Evolutionary conservation across 2,888 invertebrate genomes (phyloP), one percentile per base, ranked within the genome.

Genomic region (Morpho achilles): DNA sequence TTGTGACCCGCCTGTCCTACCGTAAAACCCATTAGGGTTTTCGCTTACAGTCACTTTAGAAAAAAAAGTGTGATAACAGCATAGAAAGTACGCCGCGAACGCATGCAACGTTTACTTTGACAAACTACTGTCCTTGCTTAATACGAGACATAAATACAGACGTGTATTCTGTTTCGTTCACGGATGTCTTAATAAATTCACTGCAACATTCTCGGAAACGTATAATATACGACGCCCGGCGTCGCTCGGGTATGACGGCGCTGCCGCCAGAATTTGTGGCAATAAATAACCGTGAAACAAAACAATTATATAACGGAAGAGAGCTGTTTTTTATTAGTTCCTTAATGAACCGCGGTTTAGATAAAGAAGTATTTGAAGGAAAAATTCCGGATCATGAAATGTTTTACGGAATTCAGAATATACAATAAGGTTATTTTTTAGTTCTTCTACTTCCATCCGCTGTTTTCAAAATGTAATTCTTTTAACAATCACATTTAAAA

Each of bases 61-160:
- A 32, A 5, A 32, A 32, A 32, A 32, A 5, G 32, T 32, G 32
- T 32, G 32, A 32, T 32, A 32, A 32, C 5, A 32, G 32, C 32
- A 32, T 32, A 16, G 50, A 44, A n/a, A n/a, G 54, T 51, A 3
- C 41, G 64, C 65, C 65, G 54, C 50, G 49, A 53, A 59, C 51
- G 63, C 62, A 75, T 65, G 76, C 71, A 65, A 70, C 75, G 74
- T 75, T 77, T 76, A 70, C 59, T 72, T 73, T 76, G 77, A 79
- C 72, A 68, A 73, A 79, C 75, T 75, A 66, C 61, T 61, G 60
- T 41, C 42, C 61, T 63, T 64, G 64, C 67, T 64, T 62, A 66
- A 71, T 68, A 67, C 65, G 67, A 60, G 50, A 64, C 67, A 62
- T 65, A 64, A 66, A 70, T 65, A 69, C 69, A 53, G 65, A 68